Percentiles rank a stretch among this genome's conserved stretches.
Conservation (phyloP, 2,797 vertebrate genomes). For the Nothura maculosa region DNA sequence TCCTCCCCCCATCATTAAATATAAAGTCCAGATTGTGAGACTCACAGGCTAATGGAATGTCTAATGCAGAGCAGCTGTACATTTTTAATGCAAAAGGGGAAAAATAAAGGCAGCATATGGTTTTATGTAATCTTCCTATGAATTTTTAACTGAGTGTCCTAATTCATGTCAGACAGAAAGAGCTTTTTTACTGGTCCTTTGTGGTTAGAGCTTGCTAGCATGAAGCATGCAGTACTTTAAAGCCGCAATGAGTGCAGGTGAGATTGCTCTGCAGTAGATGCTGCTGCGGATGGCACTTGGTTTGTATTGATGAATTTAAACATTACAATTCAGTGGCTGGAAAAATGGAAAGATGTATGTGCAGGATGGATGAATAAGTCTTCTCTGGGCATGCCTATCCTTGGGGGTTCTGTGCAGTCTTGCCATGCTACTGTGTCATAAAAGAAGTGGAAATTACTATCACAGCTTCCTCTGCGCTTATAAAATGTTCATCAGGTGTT, state of each 20-base stretch:
- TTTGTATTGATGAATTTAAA: conserved; percentile 13
- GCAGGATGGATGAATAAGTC: neutral
- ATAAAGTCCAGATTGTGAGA: conserved; percentile 46
- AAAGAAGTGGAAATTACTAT: neutral
- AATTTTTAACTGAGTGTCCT: conserved; percentile 77
- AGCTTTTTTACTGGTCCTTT: conserved; percentile 63
- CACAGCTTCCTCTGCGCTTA: neutral
- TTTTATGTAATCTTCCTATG: conserved; percentile 79
- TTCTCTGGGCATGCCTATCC: neutral
- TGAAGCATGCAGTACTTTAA: conserved; percentile 27
- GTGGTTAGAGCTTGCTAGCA: conserved; percentile 34
- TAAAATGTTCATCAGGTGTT: neutral
- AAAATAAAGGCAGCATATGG: conserved; percentile 78
- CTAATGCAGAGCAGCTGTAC: conserved; percentile 71
- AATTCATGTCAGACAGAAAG: conserved; percentile 72
- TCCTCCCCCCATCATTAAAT: neutral
- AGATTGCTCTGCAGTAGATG: conserved; percentile 18
- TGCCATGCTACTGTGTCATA: neutral
- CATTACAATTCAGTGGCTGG: neutral
- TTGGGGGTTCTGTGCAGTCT: neutral
- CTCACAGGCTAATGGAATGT: conserved; percentile 52
- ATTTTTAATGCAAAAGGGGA: conserved; percentile 75
- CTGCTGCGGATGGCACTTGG: neutral
- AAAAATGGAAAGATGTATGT: neutral
- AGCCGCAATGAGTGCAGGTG: neutral